These are phyloP conservation scores for Podilymbus podiceps DNA, from an alignment of 2,113 vertebrate genomes.

Conservation along the genomic window DNA sequence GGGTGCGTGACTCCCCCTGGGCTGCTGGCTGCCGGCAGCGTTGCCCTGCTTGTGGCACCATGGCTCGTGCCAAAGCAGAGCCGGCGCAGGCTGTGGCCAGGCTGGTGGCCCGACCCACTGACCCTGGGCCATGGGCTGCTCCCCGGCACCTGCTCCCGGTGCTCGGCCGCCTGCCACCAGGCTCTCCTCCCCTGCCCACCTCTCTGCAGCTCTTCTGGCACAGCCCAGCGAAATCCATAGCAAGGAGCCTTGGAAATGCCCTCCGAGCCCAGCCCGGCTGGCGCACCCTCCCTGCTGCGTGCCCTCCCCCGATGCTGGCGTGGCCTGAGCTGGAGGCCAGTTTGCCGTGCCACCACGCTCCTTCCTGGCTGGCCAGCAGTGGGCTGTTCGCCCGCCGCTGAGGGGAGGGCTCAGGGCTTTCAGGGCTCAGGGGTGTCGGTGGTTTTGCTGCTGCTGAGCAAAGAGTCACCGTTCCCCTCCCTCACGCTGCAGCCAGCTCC, in stretches of 20 bases:
- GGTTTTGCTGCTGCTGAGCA: background rate
- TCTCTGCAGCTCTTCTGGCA: background rate
- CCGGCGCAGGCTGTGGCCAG: background rate
- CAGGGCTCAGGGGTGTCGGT: too few relatives aligned
- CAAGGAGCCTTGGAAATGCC: background rate
- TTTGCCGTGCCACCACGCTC: background rate
- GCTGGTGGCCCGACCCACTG: background rate
- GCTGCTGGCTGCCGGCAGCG: background rate
- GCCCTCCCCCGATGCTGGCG: background rate
- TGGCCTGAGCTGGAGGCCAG: background rate
- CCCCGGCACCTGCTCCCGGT: too few relatives aligned
- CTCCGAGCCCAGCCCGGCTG: background rate
- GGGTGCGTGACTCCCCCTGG: background rate
- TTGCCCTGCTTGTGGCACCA: background rate
- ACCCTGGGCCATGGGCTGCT: background rate
- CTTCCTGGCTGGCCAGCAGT: background rate
- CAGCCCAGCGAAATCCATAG: background rate
- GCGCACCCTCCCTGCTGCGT: background rate
- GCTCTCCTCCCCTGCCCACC: background rate
- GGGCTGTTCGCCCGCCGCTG: accelerated
- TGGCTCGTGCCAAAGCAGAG: background rate
- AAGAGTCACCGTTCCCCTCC: background rate
- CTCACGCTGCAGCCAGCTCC: accelerated
- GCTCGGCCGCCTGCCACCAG: background rate
- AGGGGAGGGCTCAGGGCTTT: background rate